A percentile compares a stretch with the other conserved stretches of the same genome.
Conservation (phyloP, 2,888 invertebrate genomes). For the Phorcus lineatus region DNA sequence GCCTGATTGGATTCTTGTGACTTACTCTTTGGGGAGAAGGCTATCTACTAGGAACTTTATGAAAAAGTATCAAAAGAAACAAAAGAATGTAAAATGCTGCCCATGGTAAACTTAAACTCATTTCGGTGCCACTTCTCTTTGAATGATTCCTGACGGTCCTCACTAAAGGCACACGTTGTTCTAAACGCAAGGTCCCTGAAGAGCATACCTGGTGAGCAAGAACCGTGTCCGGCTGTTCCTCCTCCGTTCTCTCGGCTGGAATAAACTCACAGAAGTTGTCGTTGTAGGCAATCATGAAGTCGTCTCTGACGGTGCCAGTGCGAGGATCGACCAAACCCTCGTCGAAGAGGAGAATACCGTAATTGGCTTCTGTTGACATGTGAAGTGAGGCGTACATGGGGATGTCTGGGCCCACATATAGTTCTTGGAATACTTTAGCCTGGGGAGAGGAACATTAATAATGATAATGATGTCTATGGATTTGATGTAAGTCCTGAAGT, state of each 20-base stretch:
- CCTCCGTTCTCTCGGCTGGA: neutral
- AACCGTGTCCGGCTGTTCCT: neutral
- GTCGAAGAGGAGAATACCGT: neutral
- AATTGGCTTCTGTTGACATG: neutral
- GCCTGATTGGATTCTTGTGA: too few relatives aligned
- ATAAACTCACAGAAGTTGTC: slow-evolving; percentile 7
- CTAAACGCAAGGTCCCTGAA: too few relatives aligned
- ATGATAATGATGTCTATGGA: too few relatives aligned
- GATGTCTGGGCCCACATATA: neutral
- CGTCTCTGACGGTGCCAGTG: neutral
- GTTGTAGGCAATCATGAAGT: neutral
- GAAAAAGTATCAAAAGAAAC: too few relatives aligned
- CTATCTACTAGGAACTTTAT: too few relatives aligned
- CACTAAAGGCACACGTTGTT: too few relatives aligned
- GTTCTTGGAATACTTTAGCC: neutral
- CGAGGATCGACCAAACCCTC: neutral
- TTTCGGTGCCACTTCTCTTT: too few relatives aligned
- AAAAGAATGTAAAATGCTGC: too few relatives aligned
- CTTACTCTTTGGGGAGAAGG: too few relatives aligned
- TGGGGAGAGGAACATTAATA: neutral
- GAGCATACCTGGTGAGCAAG: neutral
- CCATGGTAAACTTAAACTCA: too few relatives aligned
- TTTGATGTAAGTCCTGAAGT: too few relatives aligned
- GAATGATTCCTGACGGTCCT: too few relatives aligned
- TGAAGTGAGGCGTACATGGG: neutral